A percentile compares a stretch with the other conserved stretches of the same genome.
Evolutionary conservation across 2,797 vertebrate genomes (phyloP).

Genomic region (Anabas testudineus): DNA sequence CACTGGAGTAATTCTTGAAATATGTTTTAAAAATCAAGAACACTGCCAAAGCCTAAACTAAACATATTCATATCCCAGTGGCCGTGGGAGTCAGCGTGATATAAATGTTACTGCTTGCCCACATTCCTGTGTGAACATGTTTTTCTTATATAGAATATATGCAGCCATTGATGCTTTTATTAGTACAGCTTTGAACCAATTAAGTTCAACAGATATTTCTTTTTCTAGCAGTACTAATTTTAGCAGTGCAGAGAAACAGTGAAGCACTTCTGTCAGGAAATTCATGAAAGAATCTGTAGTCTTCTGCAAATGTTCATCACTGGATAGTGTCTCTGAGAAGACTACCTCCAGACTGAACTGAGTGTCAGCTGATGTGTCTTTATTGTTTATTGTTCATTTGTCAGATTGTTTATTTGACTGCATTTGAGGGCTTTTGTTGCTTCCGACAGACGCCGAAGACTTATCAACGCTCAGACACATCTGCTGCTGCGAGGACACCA

Average conservation of each 20-base stretch:
- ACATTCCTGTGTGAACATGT: neutral
- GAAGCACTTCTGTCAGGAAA: neutral
- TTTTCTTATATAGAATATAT: neutral
- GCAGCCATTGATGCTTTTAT: neutral
- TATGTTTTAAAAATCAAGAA: no score
- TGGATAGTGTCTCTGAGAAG: neutral
- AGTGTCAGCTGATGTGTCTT: constrained; percentile 9
- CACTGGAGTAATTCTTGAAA: neutral
- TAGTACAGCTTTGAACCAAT: neutral
- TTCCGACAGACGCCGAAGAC: constrained; percentile 44
- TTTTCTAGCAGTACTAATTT: neutral
- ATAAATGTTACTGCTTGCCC: neutral
- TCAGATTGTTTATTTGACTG: constrained; percentile 42
- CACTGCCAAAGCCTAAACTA: neutral
- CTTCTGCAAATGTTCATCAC: neutral
- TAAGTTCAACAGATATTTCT: neutral
- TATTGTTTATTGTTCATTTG: constrained; percentile 21
- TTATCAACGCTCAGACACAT: constrained; percentile 62
- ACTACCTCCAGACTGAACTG: neutral
- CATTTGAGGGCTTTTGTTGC: constrained; percentile 47
- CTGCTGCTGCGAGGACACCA: constrained; percentile 52
- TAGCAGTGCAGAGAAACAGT: no score
- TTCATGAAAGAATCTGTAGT: neutral
- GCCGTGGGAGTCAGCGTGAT: neutral
- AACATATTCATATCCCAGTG: neutral